These are phyloP conservation scores for Caerostris darwini DNA, from an alignment of 1,140 invertebrate genomes.

Conservation along the genomic window DNA sequence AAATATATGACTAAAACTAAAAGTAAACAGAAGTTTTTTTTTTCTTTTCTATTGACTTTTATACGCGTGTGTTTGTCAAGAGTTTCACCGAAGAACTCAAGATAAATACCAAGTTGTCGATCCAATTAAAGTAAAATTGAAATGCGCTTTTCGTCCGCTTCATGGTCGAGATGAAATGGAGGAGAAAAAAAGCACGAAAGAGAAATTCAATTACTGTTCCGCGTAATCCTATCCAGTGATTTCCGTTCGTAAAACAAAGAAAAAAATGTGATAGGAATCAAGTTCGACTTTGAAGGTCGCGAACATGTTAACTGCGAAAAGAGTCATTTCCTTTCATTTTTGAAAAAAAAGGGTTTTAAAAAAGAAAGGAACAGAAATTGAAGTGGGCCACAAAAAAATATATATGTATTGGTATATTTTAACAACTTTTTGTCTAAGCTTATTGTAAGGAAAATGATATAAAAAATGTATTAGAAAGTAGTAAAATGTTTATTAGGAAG, in stretches of 20 bases:
- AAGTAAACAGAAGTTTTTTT: background rate
- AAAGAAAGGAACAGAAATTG: too few species aligned
- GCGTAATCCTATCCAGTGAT: constrained; percentile 24
- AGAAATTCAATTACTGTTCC: constrained; percentile 34
- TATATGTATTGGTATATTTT: too few species aligned
- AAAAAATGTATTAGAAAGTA: too few species aligned
- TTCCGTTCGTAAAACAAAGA: background rate
- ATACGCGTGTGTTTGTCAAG: background rate
- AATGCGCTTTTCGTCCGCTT: background rate
- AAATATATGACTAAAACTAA: too few species aligned
- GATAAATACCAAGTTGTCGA: constrained; percentile 9
- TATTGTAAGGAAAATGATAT: too few species aligned
- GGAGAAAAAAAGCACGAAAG: background rate
- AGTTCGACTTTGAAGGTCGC: background rate
- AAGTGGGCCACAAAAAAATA: too few species aligned
- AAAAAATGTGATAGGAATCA: constrained; percentile 3
- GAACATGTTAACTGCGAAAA: background rate
- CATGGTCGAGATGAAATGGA: background rate
- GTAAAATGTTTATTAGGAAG: too few species aligned
- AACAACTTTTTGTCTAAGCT: too few species aligned
- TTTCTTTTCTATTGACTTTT: background rate
- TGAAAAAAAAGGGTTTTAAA: too few species aligned
- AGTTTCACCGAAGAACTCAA: background rate
- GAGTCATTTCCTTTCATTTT: too few species aligned
- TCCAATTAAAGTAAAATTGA: constrained; percentile 39